Evolutionary conservation across 2,888 invertebrate genomes (phyloP), one percentile per base, ranked within the genome.

Genomic region (Drosophila seclusa): DNA sequence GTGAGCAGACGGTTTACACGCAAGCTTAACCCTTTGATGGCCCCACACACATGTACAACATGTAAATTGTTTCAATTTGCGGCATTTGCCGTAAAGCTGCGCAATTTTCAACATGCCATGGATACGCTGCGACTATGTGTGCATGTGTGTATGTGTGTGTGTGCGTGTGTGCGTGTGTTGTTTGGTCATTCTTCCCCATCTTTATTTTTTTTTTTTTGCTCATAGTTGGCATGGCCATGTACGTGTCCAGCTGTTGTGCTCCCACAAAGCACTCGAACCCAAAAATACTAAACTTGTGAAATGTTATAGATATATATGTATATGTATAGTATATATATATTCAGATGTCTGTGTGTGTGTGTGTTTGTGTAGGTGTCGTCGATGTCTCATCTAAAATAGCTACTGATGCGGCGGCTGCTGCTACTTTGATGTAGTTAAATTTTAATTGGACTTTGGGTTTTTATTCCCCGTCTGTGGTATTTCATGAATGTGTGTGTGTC

Each of bases 381-480:
- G 65, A 55, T 66, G 73, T 76, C 79, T 84, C 82, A 79, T 83
- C 77, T 77, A 77, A 77, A 71, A 63, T 73, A 73, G 82, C 89
- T 80, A 82, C 85, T 85, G 89, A 76, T 73, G 73, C 69, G 69
- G 72, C 64, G 67, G 73, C 71, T 73, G 76, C 71, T 80, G 83
- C 79, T 81, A 79, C 91, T 88, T 90, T 90, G 91, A 90, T 91
- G 89, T 91, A 87, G 91, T 90, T 88, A 87, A 90, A 90, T 90
- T 90, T 91, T 91, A 91, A 88, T 91, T 90, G 90, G 90, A 90
- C 89, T 90, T 90, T 86, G 78, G 90, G 80, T 85, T 88, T 88
- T 84, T 78, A 73, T 74, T 49, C 80, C 75, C 78, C 76, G 76
- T 81, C 82, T 83, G 81, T 79, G 87, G 83, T 82, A 90, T 85